A percentile compares a stretch with the other conserved stretches of the same genome.
Evolutionary conservation across 2,113 vertebrate species (phyloP).

Genomic region (Poeciliopsis turrubarensis): DNA sequence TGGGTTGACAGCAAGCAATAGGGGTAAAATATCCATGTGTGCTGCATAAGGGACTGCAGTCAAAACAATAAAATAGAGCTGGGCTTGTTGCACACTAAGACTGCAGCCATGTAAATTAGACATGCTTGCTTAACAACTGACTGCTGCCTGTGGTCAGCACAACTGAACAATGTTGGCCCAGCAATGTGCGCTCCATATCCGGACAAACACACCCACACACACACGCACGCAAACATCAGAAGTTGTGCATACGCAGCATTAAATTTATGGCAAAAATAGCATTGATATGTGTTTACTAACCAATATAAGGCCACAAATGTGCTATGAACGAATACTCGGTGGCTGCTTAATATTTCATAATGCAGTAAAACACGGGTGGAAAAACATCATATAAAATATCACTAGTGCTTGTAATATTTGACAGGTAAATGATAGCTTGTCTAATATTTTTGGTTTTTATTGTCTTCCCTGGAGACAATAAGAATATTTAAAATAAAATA

Average conservation of each 20-base stretch:
- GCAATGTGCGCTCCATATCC: not conserved
- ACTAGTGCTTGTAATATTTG: no score
- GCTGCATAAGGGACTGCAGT: constrained; percentile 22
- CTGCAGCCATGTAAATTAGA: constrained; percentile 39
- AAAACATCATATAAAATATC: not conserved
- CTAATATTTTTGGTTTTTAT: no score
- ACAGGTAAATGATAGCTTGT: no score
- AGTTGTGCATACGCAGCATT: not conserved
- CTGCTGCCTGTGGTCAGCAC: constrained; percentile 34
- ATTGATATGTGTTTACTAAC: not conserved
- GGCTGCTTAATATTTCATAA: not conserved
- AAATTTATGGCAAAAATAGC: not conserved
- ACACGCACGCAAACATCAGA: no score
- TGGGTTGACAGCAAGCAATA: constrained; percentile 19
- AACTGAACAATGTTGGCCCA: constrained; percentile 24
- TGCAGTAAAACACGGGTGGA: not conserved
- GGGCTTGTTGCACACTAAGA: constrained; percentile 12
- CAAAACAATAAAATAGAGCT: constrained; percentile 29
- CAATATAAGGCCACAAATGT: not conserved
- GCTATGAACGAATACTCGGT: not conserved
- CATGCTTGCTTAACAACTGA: constrained; percentile 40
- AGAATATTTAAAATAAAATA: not conserved
- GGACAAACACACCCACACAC: not conserved
- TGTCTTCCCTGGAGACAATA: not conserved
- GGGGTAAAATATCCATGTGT: constrained; percentile 14